These are phyloP conservation scores for Chelonus formosanus DNA, from an alignment of 2,888 invertebrate genomes.

Conservation along the genomic window DNA sequence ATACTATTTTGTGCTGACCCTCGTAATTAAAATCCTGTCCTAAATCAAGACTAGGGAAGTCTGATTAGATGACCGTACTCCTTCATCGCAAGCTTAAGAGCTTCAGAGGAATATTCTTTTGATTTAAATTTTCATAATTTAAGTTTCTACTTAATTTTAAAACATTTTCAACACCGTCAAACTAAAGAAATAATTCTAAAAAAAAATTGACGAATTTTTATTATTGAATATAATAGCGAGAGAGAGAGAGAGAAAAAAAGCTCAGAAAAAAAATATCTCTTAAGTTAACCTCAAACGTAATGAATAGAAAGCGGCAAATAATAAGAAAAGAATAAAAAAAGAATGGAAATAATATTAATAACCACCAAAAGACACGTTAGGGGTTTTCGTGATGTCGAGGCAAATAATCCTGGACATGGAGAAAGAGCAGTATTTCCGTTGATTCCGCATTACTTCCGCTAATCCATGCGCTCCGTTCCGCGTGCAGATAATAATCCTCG, in stretches of 20 bases:
- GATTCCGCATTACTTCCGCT: slow-evolving; percentile 49
- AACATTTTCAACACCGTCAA: no score
- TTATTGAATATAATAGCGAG: no score
- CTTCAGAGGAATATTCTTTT: no score
- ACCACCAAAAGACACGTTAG: slow-evolving; percentile 24
- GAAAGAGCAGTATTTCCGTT: slow-evolving; percentile 43
- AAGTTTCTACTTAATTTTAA: no score
- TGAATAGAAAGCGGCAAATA: not conserved
- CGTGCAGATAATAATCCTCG: slow-evolving; percentile 57
- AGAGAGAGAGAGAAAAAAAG: no score
- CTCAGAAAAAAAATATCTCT: no score
- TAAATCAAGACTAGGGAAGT: slow-evolving; percentile 58
- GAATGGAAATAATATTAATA: slow-evolving; percentile 25
- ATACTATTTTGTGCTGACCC: slow-evolving; percentile 48
- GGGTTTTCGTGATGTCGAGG: slow-evolving; percentile 34
- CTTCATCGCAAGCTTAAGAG: not conserved
- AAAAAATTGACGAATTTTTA: no score
- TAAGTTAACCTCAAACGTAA: slow-evolving; percentile 9
- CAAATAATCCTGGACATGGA: slow-evolving; percentile 33
- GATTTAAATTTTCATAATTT: no score
- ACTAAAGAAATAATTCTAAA: no score
- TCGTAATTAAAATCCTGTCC: slow-evolving; percentile 61
- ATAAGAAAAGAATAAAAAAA: slow-evolving; percentile 9
- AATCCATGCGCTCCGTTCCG: slow-evolving; percentile 45
- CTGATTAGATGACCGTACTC: slow-evolving; percentile 48